These are phyloP conservation scores for Apocrypta bakeri DNA, from an alignment of 1,140 invertebrate species.

Conservation along the genomic window DNA sequence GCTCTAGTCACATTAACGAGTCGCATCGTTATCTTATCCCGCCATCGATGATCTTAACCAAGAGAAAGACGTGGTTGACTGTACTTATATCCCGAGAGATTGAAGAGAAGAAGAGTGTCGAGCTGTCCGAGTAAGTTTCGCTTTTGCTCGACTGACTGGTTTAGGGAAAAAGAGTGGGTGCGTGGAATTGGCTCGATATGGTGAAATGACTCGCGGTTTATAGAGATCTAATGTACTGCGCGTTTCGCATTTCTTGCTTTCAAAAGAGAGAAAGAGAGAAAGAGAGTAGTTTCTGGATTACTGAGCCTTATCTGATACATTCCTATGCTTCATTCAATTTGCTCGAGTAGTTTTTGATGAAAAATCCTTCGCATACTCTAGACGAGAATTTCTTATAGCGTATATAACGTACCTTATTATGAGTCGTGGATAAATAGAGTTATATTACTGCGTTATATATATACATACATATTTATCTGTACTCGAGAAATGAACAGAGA, in stretches of 20 bases:
- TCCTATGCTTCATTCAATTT: not conserved
- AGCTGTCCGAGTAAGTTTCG: not conserved
- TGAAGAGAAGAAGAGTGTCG: not conserved
- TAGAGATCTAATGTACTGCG: conserved; percentile 10
- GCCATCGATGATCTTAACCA: conserved; percentile 31
- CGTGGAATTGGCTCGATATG: not conserved
- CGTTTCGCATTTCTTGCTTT: not conserved
- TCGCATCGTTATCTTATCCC: conserved; percentile 40
- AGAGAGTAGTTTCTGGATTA: not conserved
- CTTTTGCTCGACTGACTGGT: conserved; percentile 3
- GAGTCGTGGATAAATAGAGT: no score
- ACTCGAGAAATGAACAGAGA: no score
- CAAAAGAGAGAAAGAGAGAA: not conserved
- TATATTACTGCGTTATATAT: no score
- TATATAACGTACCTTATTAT: no score
- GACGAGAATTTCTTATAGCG: not conserved
- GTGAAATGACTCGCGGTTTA: not conserved
- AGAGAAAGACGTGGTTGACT: no score
- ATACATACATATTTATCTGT: no score
- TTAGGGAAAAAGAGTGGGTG: not conserved
- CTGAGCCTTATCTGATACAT: not conserved
- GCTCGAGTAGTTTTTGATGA: not conserved
- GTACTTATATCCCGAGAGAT: not conserved
- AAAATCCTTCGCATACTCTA: not conserved
- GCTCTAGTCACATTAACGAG: no score